These are phyloP conservation scores for Streptopelia turtur DNA, from an alignment of 2,797 vertebrate genomes.

Conservation along the genomic window DNA sequence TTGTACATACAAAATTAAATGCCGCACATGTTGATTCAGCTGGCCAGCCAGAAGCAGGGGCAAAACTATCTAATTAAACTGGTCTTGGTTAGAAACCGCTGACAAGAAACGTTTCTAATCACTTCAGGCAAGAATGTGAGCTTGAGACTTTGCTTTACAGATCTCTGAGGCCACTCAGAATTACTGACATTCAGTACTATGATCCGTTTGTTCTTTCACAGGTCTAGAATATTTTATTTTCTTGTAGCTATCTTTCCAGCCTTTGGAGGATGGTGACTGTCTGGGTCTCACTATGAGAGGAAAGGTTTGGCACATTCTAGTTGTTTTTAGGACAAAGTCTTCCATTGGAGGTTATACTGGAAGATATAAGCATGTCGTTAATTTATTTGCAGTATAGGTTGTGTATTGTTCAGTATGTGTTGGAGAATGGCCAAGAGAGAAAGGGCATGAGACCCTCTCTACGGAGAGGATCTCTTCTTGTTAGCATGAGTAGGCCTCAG, in stretches of 20 bases:
- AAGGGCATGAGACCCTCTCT: too few species aligned
- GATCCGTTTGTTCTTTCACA: neutral
- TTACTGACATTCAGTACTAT: neutral
- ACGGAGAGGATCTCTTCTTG: too few species aligned
- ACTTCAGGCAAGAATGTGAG: neutral
- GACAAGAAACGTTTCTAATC: neutral
- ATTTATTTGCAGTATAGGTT: neutral
- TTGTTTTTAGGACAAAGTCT: neutral
- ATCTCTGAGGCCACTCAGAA: neutral
- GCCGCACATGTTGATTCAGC: neutral
- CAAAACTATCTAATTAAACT: neutral
- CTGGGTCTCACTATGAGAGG: fast-evolving
- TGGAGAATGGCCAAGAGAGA: too few species aligned
- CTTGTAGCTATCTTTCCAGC: neutral
- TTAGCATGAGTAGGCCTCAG: too few species aligned
- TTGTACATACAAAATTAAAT: neutral
- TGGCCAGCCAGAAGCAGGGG: neutral
- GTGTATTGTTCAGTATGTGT: too few species aligned
- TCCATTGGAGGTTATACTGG: neutral
- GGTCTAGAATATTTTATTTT: neutral
- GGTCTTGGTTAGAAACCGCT: neutral
- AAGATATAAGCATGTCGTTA: neutral
- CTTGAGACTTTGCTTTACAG: neutral
- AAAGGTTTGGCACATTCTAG: neutral
- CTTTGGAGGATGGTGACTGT: neutral